A percentile compares a stretch with the other conserved stretches of the same genome.
These are phyloP conservation scores for Pseudomyrmex dendroicus DNA, from an alignment of 1,140 invertebrate genomes.

Conservation along the genomic window DNA sequence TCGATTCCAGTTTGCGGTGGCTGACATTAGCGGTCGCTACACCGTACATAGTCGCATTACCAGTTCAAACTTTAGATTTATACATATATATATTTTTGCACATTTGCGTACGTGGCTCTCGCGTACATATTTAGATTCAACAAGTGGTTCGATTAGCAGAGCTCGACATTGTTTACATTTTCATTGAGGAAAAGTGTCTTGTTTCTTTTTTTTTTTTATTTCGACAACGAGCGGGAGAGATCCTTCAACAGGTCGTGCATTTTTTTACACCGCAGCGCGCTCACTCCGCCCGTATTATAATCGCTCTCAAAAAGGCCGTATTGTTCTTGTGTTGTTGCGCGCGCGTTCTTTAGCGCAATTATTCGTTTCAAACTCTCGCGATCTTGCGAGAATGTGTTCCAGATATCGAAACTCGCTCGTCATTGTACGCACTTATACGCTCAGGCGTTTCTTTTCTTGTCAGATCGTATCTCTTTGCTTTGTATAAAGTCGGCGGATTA, in stretches of 20 bases:
- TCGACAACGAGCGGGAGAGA: slow-evolving; percentile 10
- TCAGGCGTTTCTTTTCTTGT: neutral
- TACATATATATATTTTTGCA: too few relatives aligned
- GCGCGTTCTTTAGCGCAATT: slow-evolving; percentile 46
- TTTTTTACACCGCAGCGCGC: too few relatives aligned
- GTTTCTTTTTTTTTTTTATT: neutral
- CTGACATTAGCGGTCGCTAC: slow-evolving; percentile 43
- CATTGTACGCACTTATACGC: slow-evolving; percentile 13
- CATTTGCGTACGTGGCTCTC: too few relatives aligned
- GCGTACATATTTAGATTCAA: too few relatives aligned
- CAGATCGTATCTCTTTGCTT: slow-evolving; percentile 25
- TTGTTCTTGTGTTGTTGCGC: slow-evolving; percentile 35
- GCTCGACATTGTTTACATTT: too few relatives aligned
- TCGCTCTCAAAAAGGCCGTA: slow-evolving; percentile 22
- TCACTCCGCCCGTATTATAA: neutral
- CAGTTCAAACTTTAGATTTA: too few relatives aligned
- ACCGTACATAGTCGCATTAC: too few relatives aligned
- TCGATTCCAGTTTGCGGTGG: slow-evolving; percentile 72
- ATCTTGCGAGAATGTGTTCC: slow-evolving; percentile 40
- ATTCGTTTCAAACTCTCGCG: slow-evolving; percentile 36
- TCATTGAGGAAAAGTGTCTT: neutral
- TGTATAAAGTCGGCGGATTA: slow-evolving; percentile 23
- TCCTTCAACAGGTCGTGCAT: slow-evolving; percentile 15
- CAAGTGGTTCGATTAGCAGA: neutral
- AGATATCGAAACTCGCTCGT: slow-evolving; percentile 43